Evolutionary conservation across 2,797 vertebrate species (phyloP), one percentile per base, ranked within the genome.

Genomic region (Cygnus olor): DNA sequence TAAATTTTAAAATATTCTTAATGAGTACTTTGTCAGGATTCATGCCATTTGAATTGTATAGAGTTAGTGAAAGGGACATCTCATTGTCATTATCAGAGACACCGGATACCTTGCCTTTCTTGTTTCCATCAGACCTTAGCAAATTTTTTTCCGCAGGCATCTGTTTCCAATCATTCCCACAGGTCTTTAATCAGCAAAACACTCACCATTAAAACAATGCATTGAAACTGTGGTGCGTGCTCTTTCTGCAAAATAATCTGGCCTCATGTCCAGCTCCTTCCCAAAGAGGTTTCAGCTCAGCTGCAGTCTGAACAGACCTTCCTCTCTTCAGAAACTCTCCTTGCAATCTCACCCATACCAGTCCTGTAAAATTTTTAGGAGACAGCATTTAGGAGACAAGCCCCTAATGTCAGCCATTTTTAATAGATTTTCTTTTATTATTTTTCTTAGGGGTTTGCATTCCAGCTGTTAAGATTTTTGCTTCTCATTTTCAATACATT

Each of bases 161-260:
- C 88, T 57, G 36, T 74, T 95, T 88, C 47, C 57, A 80, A 7
- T 76, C 49, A 45, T 65, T 94, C 86, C 86, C 86, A 72, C 7
- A 61, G 44, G 53, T 72, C 78, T 90, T 94, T 83, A 78, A 86
- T 84, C 86, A 92, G 88, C n/a, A 90, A 78, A 94, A 91, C 24
- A 65, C 30, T 83, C 90, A 64, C 13, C 76, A 18, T 88, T 83
- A 76, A 80, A 78, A 36, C 6, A 57, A 45, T 0, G 0, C 16
- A 51, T 65, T 89, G 79, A 71, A 83, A 66, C 6, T 27, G 40
- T 27, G 9, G 22, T 45, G 13, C 17, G 5, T 24, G 45, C 51
- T 76, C 45, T 63, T 38, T 49, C 63, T 49, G 58, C 69, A 88
- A 88, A 66, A 30, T 38, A 71, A 84, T 45, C 32, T 3, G 0